A percentile compares a stretch with the other conserved stretches of the same genome.
Evolutionary conservation across 2,888 invertebrate species (phyloP).

Genomic region (Pterostichus madidus): DNA sequence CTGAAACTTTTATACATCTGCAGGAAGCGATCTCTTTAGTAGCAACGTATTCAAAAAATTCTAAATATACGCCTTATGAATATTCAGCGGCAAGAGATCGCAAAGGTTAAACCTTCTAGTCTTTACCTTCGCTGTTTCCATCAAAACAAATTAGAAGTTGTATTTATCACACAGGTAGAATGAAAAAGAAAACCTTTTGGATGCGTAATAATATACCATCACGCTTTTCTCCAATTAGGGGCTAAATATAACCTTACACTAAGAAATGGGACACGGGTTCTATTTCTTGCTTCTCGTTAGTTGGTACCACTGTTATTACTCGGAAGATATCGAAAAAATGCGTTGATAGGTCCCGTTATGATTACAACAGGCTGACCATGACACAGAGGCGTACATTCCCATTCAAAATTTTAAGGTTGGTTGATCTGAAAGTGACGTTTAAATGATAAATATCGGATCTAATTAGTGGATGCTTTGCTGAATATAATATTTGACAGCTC

Average conservation of each 20-base stretch:
- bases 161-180: background rate
- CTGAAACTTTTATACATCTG: conserved; percentile 20
- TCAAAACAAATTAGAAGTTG: background rate
- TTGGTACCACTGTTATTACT: background rate
- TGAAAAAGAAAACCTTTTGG: background rate
- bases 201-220: conserved; percentile 13
- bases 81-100: conserved; percentile 10
- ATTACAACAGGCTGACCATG: conserved; percentile 8
- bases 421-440: background rate
- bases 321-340: conserved; percentile 37
- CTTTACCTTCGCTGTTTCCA: conserved; percentile 5
- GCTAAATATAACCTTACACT: conserved; percentile 3
- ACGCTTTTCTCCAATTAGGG: conserved; percentile 28
- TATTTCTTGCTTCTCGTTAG: conserved; percentile 12
- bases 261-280: background rate
- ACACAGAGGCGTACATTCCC: conserved; percentile 13
- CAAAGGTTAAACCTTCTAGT: background rate
- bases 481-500: background rate
- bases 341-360: conserved; percentile 39
- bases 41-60: background rate
- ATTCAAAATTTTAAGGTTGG: background rate
- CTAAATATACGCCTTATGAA: conserved; percentile 1
- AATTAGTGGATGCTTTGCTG: background rate
- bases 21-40: background rate
- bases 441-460: background rate